Conservation (phyloP, 2,113 vertebrate species). For the Serilophus lunatus region DNA sequence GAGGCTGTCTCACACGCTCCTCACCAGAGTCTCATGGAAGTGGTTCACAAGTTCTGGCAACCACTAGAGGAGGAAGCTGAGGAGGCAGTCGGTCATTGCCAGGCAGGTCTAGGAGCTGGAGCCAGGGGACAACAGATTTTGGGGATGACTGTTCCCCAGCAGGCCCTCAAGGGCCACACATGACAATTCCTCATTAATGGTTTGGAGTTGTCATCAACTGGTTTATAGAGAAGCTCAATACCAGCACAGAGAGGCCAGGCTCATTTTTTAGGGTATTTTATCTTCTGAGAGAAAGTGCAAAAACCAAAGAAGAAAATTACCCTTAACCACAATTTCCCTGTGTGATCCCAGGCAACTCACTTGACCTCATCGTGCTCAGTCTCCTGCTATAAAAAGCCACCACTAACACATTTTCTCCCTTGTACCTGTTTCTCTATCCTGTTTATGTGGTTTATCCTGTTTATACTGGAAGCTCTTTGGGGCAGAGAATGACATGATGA, state of each 20-base stretch:
- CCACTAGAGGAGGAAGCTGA: not conserved
- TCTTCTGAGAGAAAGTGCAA: not conserved
- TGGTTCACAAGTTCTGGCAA: not conserved
- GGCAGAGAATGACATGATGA: fast-evolving
- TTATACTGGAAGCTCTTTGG: not conserved
- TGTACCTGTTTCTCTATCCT: not conserved
- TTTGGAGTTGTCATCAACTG: not conserved
- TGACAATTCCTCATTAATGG: not conserved
- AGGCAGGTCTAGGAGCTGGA: not conserved
- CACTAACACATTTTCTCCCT: not conserved
- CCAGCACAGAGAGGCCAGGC: not conserved
- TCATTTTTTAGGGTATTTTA: not conserved
- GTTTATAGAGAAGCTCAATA: not conserved
- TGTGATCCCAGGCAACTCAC: not conserved
- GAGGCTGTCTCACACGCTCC: not conserved
- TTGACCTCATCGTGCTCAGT: not conserved
- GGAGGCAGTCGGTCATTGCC: fast-evolving
- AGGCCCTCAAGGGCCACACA: not conserved
- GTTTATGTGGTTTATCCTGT: fast-evolving
- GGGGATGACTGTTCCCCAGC: not conserved
- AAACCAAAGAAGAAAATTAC: not conserved
- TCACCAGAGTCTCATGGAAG: fast-evolving
- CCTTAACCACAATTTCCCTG: not conserved
- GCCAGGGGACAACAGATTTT: not conserved
- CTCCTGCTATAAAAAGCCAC: not conserved